Conservation (phyloP, 2,888 invertebrate genomes). For the Zhengitettix transpicula region DNA sequence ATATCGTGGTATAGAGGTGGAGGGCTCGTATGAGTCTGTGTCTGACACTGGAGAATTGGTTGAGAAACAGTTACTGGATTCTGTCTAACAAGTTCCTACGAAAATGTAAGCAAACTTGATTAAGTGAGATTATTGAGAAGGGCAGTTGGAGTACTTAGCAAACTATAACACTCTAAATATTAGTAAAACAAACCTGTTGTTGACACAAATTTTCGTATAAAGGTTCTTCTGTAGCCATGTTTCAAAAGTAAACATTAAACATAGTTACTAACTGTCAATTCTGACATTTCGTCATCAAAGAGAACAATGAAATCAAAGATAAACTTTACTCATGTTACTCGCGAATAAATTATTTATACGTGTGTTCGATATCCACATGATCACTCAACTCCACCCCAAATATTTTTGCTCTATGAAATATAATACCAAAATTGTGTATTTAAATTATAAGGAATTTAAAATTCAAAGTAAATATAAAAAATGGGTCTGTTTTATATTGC, state of each 20-base stretch:
- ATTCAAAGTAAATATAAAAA: too few relatives aligned
- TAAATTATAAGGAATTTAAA: too few relatives aligned
- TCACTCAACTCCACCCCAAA: too few relatives aligned
- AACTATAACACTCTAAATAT: neutral
- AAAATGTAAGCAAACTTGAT: neutral
- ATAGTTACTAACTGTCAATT: too few relatives aligned
- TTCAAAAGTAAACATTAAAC: neutral
- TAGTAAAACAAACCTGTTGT: slow-evolving; percentile 10
- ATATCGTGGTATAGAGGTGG: slow-evolving; percentile 22
- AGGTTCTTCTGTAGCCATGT: slow-evolving; percentile 9
- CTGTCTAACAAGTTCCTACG: slow-evolving; percentile 6
- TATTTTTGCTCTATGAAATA: too few relatives aligned
- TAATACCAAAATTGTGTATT: too few relatives aligned
- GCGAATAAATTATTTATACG: too few relatives aligned
- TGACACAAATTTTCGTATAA: slow-evolving; percentile 6
- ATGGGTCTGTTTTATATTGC: too few relatives aligned
- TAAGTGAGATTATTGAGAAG: neutral
- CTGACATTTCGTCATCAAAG: too few relatives aligned
- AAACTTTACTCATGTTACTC: too few relatives aligned
- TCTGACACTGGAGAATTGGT: slow-evolving; percentile 5
- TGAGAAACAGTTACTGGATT: slow-evolving; percentile 4
- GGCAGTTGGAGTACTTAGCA: neutral
- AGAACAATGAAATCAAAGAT: too few relatives aligned
- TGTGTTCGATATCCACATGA: too few relatives aligned
- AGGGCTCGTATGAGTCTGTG: slow-evolving; percentile 13